Evolutionary conservation across 2,113 vertebrate species (phyloP), one percentile per base, ranked within the genome.

Genomic region (Sinocyclocheilus anshuiensis): DNA sequence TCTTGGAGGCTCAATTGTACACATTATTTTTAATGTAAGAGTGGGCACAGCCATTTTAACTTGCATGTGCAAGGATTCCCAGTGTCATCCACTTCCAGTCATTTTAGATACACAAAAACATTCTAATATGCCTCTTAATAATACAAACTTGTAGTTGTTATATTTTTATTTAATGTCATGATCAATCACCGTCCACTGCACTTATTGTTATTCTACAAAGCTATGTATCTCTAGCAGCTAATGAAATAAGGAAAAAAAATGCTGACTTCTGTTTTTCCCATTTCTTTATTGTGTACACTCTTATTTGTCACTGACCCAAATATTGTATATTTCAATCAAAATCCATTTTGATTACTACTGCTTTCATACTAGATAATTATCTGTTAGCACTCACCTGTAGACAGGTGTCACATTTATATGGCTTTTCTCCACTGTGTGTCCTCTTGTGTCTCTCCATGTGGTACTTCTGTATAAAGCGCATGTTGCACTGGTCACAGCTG

Each of bases 391-490:
- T 42, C 57, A 96, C 96, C 95, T 96, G 98, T 94, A 99, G 97
- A 95, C 98, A 99, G 92, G 97, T 97, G 91, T 99, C 98, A 94
- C 98, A 99, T 93, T 97, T 97, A 93, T 99, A 99, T 95, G 98
- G 98, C 96, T 99, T 99, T 93, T 99, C 98, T 94, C 98, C 98
- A 26, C 98, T 99, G 93, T 99, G 98, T 0, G 98, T 99, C 93
- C 98, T 95, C 95, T 98, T 99, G 95, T 99, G 98, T 91, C 98
- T 93, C 92, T 99, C 98, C 98, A 99, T 99, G 94, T 99, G 98
- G 93, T 99, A 99, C 93, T 99, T 99, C 95, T 99, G 98, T 92
- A 99, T 99, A 92, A 99, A 99, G 83, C 99, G 97, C 98, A 99
- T 99, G 90, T 97, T 98, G 86, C 98, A 99, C 94, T 99, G 97